Base-by-base conservation (phyloP, 2,888 invertebrate species). In the Netelia inedita region DNA sequence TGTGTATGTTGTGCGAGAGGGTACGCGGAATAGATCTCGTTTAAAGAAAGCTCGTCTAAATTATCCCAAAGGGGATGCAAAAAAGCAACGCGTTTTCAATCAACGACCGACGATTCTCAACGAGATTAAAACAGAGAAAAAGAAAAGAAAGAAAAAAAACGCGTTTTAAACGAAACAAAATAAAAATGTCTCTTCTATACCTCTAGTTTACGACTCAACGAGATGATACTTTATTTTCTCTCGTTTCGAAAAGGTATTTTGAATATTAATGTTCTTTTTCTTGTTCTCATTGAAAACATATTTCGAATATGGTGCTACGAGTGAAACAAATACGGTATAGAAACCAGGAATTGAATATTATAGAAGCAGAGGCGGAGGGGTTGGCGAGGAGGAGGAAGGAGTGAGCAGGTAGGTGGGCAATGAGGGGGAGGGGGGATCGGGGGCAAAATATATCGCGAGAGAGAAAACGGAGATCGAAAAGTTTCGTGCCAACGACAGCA, bases 1-100 rank as follows among this genome's bases (percentile, higher is more conserved):
- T 35, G 9, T 53, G 16, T 41, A 65, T 57, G n/a, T 28, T 35
- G 14, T 19, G 53, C 14, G 19, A 16, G 8, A 35, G 10, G 23
- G 46, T 23, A 8, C 28, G 53, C 61, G 6, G 5, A 21, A 6
- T 63, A 46, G 28, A 28, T 57, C 43, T 41, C n/a, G n/a, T 14
- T 8, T 57, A 59, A 63, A 82, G 61, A 78, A 65, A 79, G 16
- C 79, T 75, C 78, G 81, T 85, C 68, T 71, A 73, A 74, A 81
- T 80, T 66, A 72, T 66, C 41, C 9, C 41, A 59, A 75, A 28
- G 8, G 35, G 10, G 28, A 28, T 28, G 5, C 23, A 6, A 68
- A 66, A 79, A 53, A 21, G 11, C 19, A 11, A 28, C 1, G 1
- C 16, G 9, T 28, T 46, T 55, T 10, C 46, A 10, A 14, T 28